A percentile compares a stretch with the other conserved stretches of the same genome.
Conservation (phyloP, 30 jellyfish, hydroid and myxozoan genomes). For the Chironex yamaguchii region DNA sequence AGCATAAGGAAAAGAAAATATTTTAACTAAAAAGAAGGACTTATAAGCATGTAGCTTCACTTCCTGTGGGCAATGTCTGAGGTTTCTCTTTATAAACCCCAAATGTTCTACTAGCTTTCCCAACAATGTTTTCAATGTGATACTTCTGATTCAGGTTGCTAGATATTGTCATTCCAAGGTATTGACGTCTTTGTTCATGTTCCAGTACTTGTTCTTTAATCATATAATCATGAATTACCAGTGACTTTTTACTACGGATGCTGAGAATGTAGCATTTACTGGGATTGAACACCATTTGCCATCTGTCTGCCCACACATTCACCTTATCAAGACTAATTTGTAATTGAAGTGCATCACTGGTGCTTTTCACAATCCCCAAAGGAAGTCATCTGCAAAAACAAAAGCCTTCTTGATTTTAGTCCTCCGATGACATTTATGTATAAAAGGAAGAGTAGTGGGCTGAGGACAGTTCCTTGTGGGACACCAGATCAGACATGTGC, state of each 20-base stretch:
- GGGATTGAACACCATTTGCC: background rate
- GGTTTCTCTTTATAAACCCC: background rate
- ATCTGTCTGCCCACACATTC: background rate
- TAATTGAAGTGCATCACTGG: background rate
- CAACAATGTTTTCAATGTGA: background rate
- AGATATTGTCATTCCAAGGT: background rate
- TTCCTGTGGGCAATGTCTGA: background rate
- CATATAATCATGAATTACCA: background rate
- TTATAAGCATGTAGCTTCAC: background rate
- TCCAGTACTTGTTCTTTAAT: background rate
- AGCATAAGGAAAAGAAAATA: background rate
- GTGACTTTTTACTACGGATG: background rate
- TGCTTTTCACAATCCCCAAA: background rate
- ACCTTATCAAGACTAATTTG: background rate
- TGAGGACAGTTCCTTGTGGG: background rate
- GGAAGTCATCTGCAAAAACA: background rate
- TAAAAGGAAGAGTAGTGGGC: background rate
- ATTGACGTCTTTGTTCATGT: background rate
- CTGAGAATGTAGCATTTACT: background rate
- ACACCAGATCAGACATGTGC: background rate
- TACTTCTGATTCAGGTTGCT: background rate
- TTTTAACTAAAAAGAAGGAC: background rate
- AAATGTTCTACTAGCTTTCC: background rate
- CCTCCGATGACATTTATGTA: background rate
- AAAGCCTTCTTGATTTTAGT: too few species aligned